These are phyloP conservation scores for Coluber constrictor DNA, from an alignment of 2,797 vertebrate species.

Conservation along the genomic window DNA sequence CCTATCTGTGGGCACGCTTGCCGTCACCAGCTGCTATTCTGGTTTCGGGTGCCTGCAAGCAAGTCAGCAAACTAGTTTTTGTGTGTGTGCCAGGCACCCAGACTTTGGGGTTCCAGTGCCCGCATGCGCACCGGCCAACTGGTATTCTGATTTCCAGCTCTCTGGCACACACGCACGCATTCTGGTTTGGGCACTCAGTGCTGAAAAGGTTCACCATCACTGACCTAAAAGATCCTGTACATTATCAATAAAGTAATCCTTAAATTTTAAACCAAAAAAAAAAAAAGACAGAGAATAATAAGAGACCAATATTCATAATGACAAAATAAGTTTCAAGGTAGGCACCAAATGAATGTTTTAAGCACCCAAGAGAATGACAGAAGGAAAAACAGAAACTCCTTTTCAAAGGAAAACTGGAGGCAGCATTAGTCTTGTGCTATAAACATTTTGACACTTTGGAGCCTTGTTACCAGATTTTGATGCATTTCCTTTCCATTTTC, in stretches of 20 bases:
- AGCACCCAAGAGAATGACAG: neutral
- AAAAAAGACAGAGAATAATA: no score
- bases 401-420: neutral
- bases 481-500: neutral
- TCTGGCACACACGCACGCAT: no score
- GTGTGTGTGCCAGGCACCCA: no score
- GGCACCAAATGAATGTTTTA: neutral
- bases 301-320: neutral
- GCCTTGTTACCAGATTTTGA: neutral
- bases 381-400: neutral
- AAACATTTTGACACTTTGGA: neutral
- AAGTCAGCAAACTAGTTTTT: no score
- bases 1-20: no score
- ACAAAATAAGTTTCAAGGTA: neutral
- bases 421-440: neutral
- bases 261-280: neutral
- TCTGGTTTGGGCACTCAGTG: no score
- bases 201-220: no score
- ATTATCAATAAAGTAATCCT: slow-evolving; percentile 73
- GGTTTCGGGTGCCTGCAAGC: no score
- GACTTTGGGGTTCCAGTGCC: no score
- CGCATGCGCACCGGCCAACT: no score
- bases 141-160: no score
- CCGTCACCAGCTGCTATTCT: no score
- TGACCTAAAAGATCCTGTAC: slow-evolving; percentile 66